Evolutionary conservation across 2,113 vertebrate species (phyloP), one percentile per base, ranked within the genome.

Genomic region (Plotosus lineatus): DNA sequence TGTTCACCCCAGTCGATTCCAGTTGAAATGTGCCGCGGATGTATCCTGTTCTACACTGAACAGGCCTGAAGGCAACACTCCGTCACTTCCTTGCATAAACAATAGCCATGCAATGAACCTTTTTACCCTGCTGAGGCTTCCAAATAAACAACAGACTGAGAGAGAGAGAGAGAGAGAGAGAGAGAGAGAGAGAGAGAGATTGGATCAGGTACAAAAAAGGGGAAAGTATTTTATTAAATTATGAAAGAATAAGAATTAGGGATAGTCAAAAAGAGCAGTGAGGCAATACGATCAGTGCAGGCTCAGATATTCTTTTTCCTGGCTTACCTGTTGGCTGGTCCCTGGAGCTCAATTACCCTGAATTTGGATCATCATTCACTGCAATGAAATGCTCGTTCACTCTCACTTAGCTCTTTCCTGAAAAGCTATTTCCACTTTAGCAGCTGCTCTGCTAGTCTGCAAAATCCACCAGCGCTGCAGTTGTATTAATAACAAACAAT

Each of bases 21-120:
- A 36, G 21, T 9, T 77, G 38, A n/a, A 15, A 77, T 72, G 28
- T 46, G 28, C 12, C 33, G 26, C 26, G n/a, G 44, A 38, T 66
- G 50, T n/a, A n/a, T 80, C 33, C 17, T 71, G 63, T 33, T 23
- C 46, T 36, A 23, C 21, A 11, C 53, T n/a, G 61, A 55, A 40
- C 56, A 55, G 76, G 36, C 77, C 33, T 53, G 51, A 77, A 60
- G 50, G 55, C 63, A 60, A 61, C 50, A 76, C 69, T 76, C 61
- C 8, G 51, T 81, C 28, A 79, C 66, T 85, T 86, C 75, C 84
- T 78, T 44, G 17, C 77, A 74, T 77, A 86, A 87, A 84, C 75
- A 84, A 80, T 56, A 63, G 60, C 74, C 55, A 80, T 56, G 63
- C 80, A 44, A 65, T 74, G 21, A 36, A 4, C 55, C 48, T 38